Conservation (phyloP, 2,113 vertebrate genomes). For the Brienomyrus longianalis region DNA sequence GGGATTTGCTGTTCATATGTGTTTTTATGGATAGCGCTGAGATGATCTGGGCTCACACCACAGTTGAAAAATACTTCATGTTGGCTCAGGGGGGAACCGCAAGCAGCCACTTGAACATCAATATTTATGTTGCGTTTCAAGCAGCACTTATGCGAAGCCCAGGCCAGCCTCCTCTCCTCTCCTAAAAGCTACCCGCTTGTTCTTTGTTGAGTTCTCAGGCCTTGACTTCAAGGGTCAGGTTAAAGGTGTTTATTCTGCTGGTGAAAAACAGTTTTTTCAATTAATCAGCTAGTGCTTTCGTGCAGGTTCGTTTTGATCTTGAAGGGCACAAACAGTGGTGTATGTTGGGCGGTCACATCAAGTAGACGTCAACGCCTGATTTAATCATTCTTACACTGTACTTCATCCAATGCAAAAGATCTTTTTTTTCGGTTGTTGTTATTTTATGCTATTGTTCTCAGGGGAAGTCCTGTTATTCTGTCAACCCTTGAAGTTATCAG, state of each 20-base stretch:
- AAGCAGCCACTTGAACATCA: background rate
- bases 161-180: background rate
- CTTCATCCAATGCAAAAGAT: background rate
- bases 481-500: background rate
- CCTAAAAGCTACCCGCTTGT: background rate
- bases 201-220: background rate
- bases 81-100: background rate
- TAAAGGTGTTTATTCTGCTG: background rate
- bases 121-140: background rate
- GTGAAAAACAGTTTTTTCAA: background rate
- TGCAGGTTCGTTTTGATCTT: background rate
- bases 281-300: background rate
- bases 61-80: background rate
- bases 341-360: background rate
- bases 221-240: background rate
- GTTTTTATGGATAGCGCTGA: background rate
- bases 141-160: background rate
- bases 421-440: background rate
- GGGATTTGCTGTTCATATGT: background rate
- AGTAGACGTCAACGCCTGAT: background rate
- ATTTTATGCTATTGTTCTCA: background rate
- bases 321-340: background rate
- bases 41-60: background rate
- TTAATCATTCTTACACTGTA: background rate
- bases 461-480: background rate